Base-by-base conservation (phyloP, 2,888 invertebrate genomes). In the Hofmannophila pseudospretella region DNA sequence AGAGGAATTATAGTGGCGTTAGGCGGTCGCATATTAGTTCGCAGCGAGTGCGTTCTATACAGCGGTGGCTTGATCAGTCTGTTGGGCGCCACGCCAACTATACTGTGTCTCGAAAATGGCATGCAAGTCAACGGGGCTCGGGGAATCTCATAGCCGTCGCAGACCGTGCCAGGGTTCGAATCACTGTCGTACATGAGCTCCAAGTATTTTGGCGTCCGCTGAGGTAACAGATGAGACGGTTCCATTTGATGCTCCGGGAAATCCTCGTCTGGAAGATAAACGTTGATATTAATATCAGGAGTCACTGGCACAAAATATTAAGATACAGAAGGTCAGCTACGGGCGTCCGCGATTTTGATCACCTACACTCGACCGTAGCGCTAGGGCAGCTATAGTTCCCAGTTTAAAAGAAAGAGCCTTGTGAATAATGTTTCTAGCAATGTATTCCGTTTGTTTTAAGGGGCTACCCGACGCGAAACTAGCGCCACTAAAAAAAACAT, bases 71-170 rank as follows among this genome's bases (percentile, higher is more conserved):
- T 68, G 36, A 75, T 67, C 44, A 80, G 72, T 48, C 79, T 58
- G 44, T 73, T 72, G 0, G 82, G 81, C 3, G 80, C 78, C 2
- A 78, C 79, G 29, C 82, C 81, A 3, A 79, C 73, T n/a, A 82
- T 76, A 47, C 82, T 82, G 51, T 84, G 85, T 23, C 84, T 39
- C 1, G 80, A 69, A 45, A 73, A 73, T 0, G 76, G 73, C 45
- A 60, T 49, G 57, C 67, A 66, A 2, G 59, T 45, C 20, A 67
- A 34, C 2, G 67, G 73, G 1, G 80, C 68, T 26, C 89, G 78
- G 1, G 92, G 92, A 9, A 92, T 72, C 72, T 92, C 92, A 67
- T 92, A 92, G 2, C 91, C 92, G 54, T 90, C 91, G 46, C 77
- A 72, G 2, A 62, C 39, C 1, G 73, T 75, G 10, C 77, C 68